Evolutionary conservation across 1,140 invertebrate species (phyloP).

Genomic region (Mercenaria mercenaria): DNA sequence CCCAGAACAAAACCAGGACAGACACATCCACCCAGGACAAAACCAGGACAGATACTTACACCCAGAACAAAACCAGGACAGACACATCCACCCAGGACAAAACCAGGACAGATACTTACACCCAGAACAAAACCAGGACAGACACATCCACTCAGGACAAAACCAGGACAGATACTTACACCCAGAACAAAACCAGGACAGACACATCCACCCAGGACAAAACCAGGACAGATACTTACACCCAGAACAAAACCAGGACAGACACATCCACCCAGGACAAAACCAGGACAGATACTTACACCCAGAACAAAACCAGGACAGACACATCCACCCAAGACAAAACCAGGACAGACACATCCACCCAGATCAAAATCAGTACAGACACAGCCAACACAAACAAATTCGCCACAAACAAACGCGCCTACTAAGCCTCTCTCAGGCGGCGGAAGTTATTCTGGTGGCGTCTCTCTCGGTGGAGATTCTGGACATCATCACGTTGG

Average conservation of each 20-base stretch:
- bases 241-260: conserved; percentile 12
- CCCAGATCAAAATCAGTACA: no score
- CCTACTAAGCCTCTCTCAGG: no score
- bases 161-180: conserved; percentile 37
- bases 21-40: no score
- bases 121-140: not conserved
- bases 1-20: no score
- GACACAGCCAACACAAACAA: no score
- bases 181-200: conserved; percentile 44
- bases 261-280: not conserved
- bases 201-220: not conserved
- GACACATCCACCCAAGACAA: not conserved
- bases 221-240: not conserved
- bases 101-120: no score
- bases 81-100: no score
- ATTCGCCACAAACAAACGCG: conserved; percentile 13
- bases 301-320: not conserved
- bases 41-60: no score
- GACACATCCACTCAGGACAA: no score
- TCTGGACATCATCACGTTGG: not conserved
- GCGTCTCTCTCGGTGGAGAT: not conserved
- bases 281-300: not conserved
- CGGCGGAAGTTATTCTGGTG: not conserved
- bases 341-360: not conserved
- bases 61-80: no score